Conservation (phyloP, 1,140 invertebrate genomes). For the Venustaconcha ellipsiformis region DNA sequence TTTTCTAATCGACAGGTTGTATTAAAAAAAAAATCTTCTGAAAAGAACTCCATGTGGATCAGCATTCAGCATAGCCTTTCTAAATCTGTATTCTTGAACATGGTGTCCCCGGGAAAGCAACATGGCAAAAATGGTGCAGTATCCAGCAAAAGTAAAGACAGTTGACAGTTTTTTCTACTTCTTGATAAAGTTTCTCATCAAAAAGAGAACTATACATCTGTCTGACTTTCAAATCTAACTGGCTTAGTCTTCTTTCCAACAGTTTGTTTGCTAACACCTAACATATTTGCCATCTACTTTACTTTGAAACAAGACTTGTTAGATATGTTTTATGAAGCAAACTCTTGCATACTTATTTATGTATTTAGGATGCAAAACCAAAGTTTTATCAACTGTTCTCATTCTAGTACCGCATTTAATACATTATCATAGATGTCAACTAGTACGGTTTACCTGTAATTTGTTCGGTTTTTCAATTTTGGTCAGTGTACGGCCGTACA, state of each 20-base stretch:
- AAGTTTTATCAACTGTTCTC: too few relatives aligned
- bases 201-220: conserved; percentile 11
- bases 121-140: conserved; percentile 15
- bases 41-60: conserved; percentile 20
- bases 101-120: conserved; percentile 8
- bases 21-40: conserved; percentile 6
- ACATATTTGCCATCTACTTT: conserved; percentile 14
- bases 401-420: too few relatives aligned
- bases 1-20: conserved; percentile 14
- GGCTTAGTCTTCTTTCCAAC: conserved; percentile 17
- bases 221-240: conserved; percentile 3
- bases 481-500: too few relatives aligned
- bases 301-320: conserved; percentile 1
- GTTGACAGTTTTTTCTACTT: conserved; percentile 13
- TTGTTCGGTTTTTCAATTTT: too few relatives aligned
- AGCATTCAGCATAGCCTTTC: conserved; percentile 3
- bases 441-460: too few relatives aligned
- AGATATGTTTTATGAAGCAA: too few relatives aligned
- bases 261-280: conserved; percentile 13
- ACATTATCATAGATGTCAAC: too few relatives aligned
- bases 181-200: conserved; percentile 2
- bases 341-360: too few relatives aligned
- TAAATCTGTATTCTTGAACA: conserved; percentile 11
- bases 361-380: too few relatives aligned
- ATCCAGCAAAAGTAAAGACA: conserved; percentile 14